phyloP scores from a whole-genome alignment of 1,140 invertebrate genomes.

The Manduca sexta region DNA sequence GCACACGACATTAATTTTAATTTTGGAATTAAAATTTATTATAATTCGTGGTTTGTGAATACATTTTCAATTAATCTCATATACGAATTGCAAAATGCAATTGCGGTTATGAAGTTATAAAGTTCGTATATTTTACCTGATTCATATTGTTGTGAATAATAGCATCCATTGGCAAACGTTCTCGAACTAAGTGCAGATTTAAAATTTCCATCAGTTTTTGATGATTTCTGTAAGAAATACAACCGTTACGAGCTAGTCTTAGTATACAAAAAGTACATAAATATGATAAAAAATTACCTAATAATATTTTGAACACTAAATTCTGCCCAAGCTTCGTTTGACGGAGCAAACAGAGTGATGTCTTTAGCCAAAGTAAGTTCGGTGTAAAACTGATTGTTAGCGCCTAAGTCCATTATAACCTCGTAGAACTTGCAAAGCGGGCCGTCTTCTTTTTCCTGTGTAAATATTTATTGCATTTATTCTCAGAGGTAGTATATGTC shows the following conservation, averaged over 20 bases:
- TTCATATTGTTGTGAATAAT: constrained; percentile 81
- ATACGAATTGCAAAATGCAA: constrained; percentile 6
- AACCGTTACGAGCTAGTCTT: too few relatives aligned
- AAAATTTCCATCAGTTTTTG: constrained; percentile 83
- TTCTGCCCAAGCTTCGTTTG: constrained; percentile 87
- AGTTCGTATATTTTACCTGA: constrained; percentile 73
- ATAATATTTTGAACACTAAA: constrained; percentile 80
- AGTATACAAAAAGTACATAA: not conserved
- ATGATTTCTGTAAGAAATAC: constrained; percentile 71
- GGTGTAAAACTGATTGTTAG: constrained; percentile 79
- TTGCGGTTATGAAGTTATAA: not conserved
- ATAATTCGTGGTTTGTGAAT: constrained; percentile 9
- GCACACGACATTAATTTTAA: constrained; percentile 17
- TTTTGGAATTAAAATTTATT: constrained; percentile 10
- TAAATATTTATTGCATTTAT: constrained; percentile 5
- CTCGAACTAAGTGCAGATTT: constrained; percentile 84
- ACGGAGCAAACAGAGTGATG: constrained; percentile 91
- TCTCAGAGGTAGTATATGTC: too few relatives aligned
- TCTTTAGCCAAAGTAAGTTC: constrained; percentile 80
- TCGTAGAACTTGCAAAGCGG: constrained; percentile 87
- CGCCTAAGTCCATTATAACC: constrained; percentile 82
- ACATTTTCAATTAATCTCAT: constrained; percentile 1
- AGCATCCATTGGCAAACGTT: constrained; percentile 82
- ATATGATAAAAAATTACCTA: constrained; percentile 41
- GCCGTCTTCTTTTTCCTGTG: constrained; percentile 85